Evolutionary conservation across 2,797 vertebrate species (phyloP), one percentile per base, ranked within the genome.

Genomic region (Tokudaia tokunoshimensis): DNA sequence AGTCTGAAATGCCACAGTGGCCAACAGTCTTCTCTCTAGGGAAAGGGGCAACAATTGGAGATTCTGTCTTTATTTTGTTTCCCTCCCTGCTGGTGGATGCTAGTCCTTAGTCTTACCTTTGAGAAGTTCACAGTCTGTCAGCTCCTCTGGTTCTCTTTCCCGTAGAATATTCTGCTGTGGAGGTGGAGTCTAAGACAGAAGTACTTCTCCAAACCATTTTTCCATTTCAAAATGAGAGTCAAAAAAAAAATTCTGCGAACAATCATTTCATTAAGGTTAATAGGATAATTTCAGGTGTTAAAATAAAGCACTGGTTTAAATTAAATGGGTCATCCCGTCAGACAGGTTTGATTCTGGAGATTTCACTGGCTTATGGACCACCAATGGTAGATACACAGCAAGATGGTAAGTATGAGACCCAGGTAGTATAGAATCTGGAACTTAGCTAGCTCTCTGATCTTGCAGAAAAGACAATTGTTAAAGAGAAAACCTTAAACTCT

Each of bases 121-220:
- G 89, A 88, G 89, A 50, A 74, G 55, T 79, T 81, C 19, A 9
- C 4, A 94, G 31, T 63, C 41, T 92, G 86, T 52, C 44, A 29
- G 0, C 31, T 78, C 9, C 75, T 89, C 78, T 26, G 3, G 88
- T 97, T 97, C 96, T 88, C 89, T 70, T 96, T 98, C 97, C 83
- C 92, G 72, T 61, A 52, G 13, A 88, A 93, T 57, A 14, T 34
- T 24, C 1, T 59, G 1, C 63, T 41, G 1, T 8, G 17, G 70
- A 91, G n/a, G 47, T 65, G 55, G 65, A 92, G 44, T 55, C 57
- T 82, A 67, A 94, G 6, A 76, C 12, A 63, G 11, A 15, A 95
- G 29, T 70, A 96, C 94, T 98, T 97, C 97, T 90, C 97, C 86
- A 97, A 96, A 95, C 85, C 34, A 91, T 94, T 97, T 97, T 87